Base-by-base conservation (phyloP, 2,888 invertebrate genomes). In the Rhagium mordax region DNA sequence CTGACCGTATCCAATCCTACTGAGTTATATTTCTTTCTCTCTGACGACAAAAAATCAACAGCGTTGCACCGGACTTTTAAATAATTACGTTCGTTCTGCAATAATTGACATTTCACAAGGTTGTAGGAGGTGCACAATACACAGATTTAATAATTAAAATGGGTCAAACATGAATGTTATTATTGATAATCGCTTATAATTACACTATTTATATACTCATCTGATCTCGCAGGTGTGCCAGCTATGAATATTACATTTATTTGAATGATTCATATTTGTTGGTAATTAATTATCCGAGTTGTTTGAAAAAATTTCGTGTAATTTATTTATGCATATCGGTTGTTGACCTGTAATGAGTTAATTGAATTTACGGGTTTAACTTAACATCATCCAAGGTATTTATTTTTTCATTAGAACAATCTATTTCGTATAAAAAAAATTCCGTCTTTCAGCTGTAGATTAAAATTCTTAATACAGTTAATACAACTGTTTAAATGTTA, bases 121-220 rank as follows among this genome's bases (percentile, higher is more conserved):
- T 59, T 59, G 59, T 59, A 33, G 59, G 59, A 59, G 33, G 59
- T 33, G 24, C 33, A 59, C 6, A 59, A 55, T 21, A 24, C 18
- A 8, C 6, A 55, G 24, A 21, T 57, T 57, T 57, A 59, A 33
- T 64, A 51, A 64, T 64, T 27, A 51, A 51, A 64, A 48, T 64
- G 49, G 64, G 64, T 64, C 64, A 64, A 49, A 51, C 51, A 49
- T 51, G 64, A 64, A 47, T 18, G 64, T 29, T 24, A 64, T 49
- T 59, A 48, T 64, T 51, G 64, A 64, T 49, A 64, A 47, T 61
- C 47, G 21, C 7, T 61, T 20, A 51, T 51, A 51, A 64, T 64
- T 64, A 64, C 24, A 51, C 64, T 64, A 49, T 51, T 27, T 49
- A 64, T 49, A 15, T 51, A 21, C 64, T 24, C 64, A 64, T 64